Percentiles rank a stretch among this genome's conserved stretches.
Conservation (phyloP, 2,797 vertebrate species). For the Craterocephalus amniculus region DNA sequence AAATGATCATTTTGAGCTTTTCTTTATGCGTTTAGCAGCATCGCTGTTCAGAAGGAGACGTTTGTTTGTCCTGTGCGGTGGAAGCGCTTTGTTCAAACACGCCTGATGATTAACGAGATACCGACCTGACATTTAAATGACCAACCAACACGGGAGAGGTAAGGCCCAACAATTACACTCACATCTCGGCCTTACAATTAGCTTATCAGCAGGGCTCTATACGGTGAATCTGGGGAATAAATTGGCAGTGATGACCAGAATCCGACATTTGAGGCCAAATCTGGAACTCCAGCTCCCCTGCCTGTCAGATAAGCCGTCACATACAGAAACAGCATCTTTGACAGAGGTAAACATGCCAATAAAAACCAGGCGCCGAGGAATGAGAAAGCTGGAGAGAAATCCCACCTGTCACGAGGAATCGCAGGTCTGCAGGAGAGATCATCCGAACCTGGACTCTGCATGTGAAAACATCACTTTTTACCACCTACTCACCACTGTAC, state of each 20-base stretch:
- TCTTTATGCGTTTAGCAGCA: conserved; percentile 64
- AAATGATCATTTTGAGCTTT: conserved; percentile 59
- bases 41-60: conserved; percentile 50
- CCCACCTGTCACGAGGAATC: conserved; percentile 23
- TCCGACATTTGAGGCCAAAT: conserved; percentile 22
- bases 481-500: conserved; percentile 39
- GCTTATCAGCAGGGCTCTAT: neutral
- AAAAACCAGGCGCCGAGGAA: conserved; percentile 36
- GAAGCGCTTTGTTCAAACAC: conserved; percentile 59
- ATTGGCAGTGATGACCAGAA: neutral
- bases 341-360: conserved; percentile 69
- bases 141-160: conserved; percentile 18
- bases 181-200: neutral
- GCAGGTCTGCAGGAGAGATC: conserved; percentile 25
- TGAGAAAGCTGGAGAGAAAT: conserved; percentile 27
- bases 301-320: conserved; percentile 50
- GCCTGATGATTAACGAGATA: conserved; percentile 48
- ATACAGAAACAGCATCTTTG: conserved; percentile 41
- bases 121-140: conserved; percentile 42
- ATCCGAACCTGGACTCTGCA: conserved; percentile 18
- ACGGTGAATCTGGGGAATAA: conserved; percentile 3
- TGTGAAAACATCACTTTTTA: conserved; percentile 52
- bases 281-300: conserved; percentile 26
- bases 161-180: conserved; percentile 20
- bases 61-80: conserved; percentile 47